Evolutionary conservation across 2,888 invertebrate genomes (phyloP), one percentile per base, ranked within the genome.

Genomic region (Dicyrtomina minuta): DNA sequence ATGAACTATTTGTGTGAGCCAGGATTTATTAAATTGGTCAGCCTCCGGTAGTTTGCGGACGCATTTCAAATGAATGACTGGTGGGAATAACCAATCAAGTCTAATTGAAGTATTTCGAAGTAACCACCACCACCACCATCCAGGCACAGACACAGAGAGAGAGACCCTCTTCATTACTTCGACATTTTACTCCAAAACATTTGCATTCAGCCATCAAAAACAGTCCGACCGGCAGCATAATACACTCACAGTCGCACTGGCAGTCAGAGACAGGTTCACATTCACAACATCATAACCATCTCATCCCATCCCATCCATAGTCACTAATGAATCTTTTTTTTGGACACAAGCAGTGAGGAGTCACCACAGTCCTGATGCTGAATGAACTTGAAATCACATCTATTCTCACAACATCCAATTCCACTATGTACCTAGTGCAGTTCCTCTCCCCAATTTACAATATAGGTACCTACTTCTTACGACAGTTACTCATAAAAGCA

Each of bases 11-110:
- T 53, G 39, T 53, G 39, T 53, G 64, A 64, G 24, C 39, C 39
- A 55, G 65, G 55, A 65, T 65, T 65, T 65, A 65, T 65, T 65
- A 65, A 65, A 65, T 65, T 65, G 55, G 65, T 65, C 65, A 55
- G 44, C 55, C 65, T 56, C 41, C 41, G 64, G 41, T 65, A 53
- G 22, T 65, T 55, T 43, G 53, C 55, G 65, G 44, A n/a, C 56
- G 55, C 55, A 65, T 43, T 65, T 65, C 62, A 56, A 65, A 65
- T 65, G 65, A 55, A 65, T 65, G 53, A 65, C 64, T 33, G 53
- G 62, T 62, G 43, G 62, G 27, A 43, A 62, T 27, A 26, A 62
- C n/a, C 24, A 33, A 49, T n/a, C 27, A n/a, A 49, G 26, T 62
- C 62, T 49, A 62, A 49, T 49, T 49, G 49, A 49, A 62, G 49